phyloP scores from a whole-genome alignment of 2,113 vertebrate species.

The Columba livia region DNA sequence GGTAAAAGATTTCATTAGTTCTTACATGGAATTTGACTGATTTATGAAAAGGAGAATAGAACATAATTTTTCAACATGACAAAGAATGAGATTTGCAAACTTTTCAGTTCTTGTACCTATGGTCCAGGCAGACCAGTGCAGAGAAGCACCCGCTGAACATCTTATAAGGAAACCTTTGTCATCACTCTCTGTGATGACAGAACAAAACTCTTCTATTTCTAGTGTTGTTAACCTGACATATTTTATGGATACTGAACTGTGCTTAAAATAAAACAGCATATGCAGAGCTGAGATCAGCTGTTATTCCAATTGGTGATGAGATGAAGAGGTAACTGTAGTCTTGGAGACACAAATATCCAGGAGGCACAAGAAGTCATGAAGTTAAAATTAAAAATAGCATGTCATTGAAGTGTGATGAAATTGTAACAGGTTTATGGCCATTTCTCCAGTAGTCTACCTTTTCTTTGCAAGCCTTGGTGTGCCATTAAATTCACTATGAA shows the following conservation, averaged over 20 bases:
- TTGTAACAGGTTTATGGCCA: background rate
- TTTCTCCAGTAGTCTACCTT: background rate
- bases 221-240: background rate
- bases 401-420: conserved; percentile 1
- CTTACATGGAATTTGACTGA: background rate
- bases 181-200: background rate
- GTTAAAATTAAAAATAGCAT: conserved; percentile 26
- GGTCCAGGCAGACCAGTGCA: background rate
- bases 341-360: background rate
- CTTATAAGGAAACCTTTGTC: background rate
- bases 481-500: conserved; percentile 11
- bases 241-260: background rate
- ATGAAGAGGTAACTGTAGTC: background rate
- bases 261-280: conserved; percentile 23
- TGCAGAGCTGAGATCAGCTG: background rate
- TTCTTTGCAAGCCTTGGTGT: background rate
- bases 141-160: background rate
- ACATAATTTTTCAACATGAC: background rate
- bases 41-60: background rate
- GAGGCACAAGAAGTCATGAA: background rate
- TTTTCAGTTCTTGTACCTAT: background rate
- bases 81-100: background rate
- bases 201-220: background rate
- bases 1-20: background rate
- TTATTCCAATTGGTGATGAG: background rate